phyloP scores from a whole-genome alignment of 2,888 invertebrate species.

The Eupithecia abbreviata region DNA sequence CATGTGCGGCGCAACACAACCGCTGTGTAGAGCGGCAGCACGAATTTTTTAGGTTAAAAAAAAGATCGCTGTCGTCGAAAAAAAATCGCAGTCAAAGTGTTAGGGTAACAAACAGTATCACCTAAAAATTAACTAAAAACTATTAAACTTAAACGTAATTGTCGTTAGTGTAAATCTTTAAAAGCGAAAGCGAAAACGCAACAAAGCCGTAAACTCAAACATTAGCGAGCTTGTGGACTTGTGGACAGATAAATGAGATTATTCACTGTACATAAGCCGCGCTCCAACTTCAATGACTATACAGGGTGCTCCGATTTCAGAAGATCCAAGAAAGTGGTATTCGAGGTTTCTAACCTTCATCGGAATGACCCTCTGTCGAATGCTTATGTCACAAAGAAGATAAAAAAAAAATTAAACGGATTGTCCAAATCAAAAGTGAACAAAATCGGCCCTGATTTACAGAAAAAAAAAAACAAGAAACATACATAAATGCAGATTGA shows the following conservation, averaged over 20 bases:
- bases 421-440: neutral
- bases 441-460: no score
- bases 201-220: constrained; percentile 1
- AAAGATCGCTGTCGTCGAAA: no score
- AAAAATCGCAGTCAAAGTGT: no score
- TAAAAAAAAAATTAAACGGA: no score
- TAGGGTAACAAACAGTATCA: no score
- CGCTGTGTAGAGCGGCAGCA: no score
- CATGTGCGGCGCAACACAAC: no score
- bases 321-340: neutral
- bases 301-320: neutral
- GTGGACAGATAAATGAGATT: neutral
- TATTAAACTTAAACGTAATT: no score
- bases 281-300: neutral
- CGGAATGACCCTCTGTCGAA: neutral
- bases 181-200: neutral
- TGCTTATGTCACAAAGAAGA: neutral
- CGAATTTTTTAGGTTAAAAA: no score
- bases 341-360: neutral
- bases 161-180: neutral
- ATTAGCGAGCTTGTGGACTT: constrained; percentile 5
- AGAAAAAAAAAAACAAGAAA: neutral
- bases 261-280: constrained; percentile 2
- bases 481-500: neutral
- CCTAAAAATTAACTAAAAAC: no score